A percentile compares a stretch with the other conserved stretches of the same genome.
phyloP scores from a whole-genome alignment of 2,797 vertebrate species.

The Sarcoramphus papa region DNA sequence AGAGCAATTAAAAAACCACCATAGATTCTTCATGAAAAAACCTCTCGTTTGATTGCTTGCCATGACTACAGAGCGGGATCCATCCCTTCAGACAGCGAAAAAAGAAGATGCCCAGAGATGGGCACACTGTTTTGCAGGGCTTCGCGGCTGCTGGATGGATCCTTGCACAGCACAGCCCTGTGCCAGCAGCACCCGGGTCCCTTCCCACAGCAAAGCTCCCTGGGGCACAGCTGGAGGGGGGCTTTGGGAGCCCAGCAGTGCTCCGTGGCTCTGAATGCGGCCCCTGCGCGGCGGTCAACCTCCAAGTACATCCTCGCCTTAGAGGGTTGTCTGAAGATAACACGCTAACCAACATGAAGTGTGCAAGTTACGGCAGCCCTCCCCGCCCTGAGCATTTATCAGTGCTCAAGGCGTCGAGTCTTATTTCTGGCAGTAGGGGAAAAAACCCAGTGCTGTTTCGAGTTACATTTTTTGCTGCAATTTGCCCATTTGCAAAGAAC shows the following conservation, averaged over 20 bases:
- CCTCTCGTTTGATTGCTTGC: fast-evolving
- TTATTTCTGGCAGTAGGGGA: background rate
- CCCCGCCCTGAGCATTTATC: background rate
- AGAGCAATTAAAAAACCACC: background rate
- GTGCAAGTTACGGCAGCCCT: background rate
- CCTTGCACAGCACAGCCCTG: background rate
- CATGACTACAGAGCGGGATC: background rate
- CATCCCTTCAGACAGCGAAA: background rate
- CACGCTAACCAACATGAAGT: fast-evolving
- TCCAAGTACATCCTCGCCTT: background rate
- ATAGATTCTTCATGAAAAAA: background rate
- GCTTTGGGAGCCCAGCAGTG: background rate
- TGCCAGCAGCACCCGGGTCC: fast-evolving
- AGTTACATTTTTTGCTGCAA: background rate
- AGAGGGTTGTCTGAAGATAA: background rate
- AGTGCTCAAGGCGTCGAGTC: background rate
- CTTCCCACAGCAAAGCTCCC: background rate
- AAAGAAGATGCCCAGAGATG: background rate
- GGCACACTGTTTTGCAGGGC: background rate
- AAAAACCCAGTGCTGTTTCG: background rate
- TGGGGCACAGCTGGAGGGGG: fast-evolving
- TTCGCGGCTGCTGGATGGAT: background rate
- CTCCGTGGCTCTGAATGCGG: fast-evolving
- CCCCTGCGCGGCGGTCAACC: fast-evolving
- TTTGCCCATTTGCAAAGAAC: background rate